Conservation (phyloP, 2,888 invertebrate species). For the Hypsopygia costalis region DNA sequence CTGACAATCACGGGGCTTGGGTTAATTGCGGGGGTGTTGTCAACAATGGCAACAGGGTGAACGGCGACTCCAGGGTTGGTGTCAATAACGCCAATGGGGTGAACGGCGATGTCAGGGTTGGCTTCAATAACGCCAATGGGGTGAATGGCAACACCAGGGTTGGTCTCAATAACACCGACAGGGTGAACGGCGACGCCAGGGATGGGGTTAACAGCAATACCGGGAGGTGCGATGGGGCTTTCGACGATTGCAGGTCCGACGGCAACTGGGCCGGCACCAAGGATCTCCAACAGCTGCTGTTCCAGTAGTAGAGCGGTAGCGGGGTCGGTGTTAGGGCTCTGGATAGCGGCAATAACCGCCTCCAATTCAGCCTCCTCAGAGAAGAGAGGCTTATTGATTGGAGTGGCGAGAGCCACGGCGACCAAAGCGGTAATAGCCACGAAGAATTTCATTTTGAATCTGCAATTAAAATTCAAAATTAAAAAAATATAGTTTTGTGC, state of each 20-base stretch:
- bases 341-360: slow-evolving; percentile 17
- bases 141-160: slow-evolving; percentile 16
- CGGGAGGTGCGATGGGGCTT: too few species aligned
- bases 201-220: background rate
- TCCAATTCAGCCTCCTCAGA: slow-evolving; percentile 10
- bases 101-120: slow-evolving; percentile 11
- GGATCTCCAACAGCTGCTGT: slow-evolving; percentile 14
- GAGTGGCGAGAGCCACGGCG: slow-evolving; percentile 13
- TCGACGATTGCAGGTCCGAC: slow-evolving; percentile 2
- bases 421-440: slow-evolving; percentile 11
- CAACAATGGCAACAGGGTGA: too few species aligned
- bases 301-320: slow-evolving; percentile 16
- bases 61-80: too few species aligned
- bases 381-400: background rate
- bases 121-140: slow-evolving; percentile 3
- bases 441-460: slow-evolving; percentile 18
- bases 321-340: slow-evolving; percentile 19
- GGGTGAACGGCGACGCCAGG: background rate
- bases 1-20: slow-evolving; percentile 12
- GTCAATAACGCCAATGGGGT: slow-evolving; percentile 6
- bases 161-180: background rate
- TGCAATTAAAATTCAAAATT: background rate
- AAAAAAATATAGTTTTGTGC: too few species aligned
- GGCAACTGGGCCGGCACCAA: slow-evolving; percentile 6
- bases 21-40: slow-evolving; percentile 3